phyloP scores from a whole-genome alignment of 2,797 vertebrate species.

The Holocentrus rufus region DNA sequence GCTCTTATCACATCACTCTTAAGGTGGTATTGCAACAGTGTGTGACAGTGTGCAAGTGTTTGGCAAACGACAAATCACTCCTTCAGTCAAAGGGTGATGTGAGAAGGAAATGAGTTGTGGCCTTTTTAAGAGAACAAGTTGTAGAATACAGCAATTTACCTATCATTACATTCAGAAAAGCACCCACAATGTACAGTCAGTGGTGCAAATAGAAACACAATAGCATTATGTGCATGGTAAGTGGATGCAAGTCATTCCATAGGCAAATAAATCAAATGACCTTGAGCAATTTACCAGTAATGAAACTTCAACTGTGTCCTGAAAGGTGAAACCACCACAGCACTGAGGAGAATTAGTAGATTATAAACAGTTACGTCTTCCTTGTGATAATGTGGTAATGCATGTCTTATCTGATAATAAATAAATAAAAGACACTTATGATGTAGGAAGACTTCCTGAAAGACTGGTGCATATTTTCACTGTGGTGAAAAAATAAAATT shows the following conservation, averaged over 20 bases:
- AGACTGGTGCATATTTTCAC: slow-evolving; percentile 31
- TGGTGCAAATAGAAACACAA: neutral
- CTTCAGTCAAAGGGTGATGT: slow-evolving; percentile 1
- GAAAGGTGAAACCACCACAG: neutral
- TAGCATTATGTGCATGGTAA: slow-evolving; percentile 3
- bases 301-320: too few species aligned
- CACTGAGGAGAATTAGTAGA: neutral
- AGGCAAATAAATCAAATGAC: too few species aligned
- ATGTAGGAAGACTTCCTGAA: neutral
- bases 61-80: neutral
- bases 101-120: slow-evolving; percentile 2
- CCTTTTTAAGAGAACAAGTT: neutral
- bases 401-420: neutral
- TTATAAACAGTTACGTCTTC: neutral
- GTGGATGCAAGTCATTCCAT: neutral
- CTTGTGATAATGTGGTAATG: neutral
- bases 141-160: slow-evolving; percentile 6
- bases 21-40: slow-evolving; percentile 4
- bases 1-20: slow-evolving; percentile 6
- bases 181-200: slow-evolving; percentile 45
- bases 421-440: neutral
- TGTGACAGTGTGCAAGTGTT: slow-evolving; percentile 24
- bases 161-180: neutral
- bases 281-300: too few species aligned
- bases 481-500: slow-evolving; percentile 21